A percentile compares a stretch with the other conserved stretches of the same genome.
Evolutionary conservation across 2,797 vertebrate species (phyloP).

Genomic region (Danio aesculapii): DNA sequence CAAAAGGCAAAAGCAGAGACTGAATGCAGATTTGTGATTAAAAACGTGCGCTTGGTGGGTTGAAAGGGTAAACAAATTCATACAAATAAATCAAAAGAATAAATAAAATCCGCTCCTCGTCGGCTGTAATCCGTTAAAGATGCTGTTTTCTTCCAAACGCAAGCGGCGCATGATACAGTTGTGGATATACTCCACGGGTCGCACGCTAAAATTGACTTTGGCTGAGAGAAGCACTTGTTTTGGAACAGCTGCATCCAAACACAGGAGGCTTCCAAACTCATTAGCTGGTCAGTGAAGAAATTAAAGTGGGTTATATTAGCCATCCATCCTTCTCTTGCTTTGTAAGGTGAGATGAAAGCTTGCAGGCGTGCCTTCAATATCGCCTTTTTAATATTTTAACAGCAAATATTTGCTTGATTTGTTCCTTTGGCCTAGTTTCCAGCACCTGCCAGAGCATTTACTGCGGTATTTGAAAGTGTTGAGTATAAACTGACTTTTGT

Average conservation of each 20-base stretch:
- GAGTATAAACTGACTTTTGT: conserved; percentile 39
- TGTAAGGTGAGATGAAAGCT: conserved; percentile 39
- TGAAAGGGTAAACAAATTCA: neutral
- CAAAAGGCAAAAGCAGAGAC: conserved; percentile 27
- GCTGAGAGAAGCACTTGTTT: neutral
- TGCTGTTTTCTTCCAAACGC: conserved; percentile 12
- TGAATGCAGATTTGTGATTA: conserved; percentile 34
- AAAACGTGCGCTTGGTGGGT: conserved; percentile 18
- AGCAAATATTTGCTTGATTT: conserved; percentile 59
- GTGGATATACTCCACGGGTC: neutral
- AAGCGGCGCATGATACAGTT: neutral
- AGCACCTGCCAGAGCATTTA: conserved; percentile 52
- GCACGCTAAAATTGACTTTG: conserved; percentile 11
- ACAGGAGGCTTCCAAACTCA: conserved; percentile 6
- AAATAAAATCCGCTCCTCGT: conserved; percentile 2
- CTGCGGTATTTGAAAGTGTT: conserved; percentile 53
- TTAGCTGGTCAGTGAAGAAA: conserved; percentile 34
- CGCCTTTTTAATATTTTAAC: conserved; percentile 39
- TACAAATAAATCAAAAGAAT: conserved; percentile 12
- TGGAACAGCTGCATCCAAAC: conserved; percentile 22
- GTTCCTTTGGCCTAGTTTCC: conserved; percentile 31
- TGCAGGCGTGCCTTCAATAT: neutral
- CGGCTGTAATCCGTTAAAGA: conserved; percentile 14
- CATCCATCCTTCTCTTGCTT: conserved; percentile 25
- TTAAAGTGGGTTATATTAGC: conserved; percentile 9